These are phyloP conservation scores for Pediacus dermestoides DNA, from an alignment of 2,888 invertebrate species.

Conservation along the genomic window DNA sequence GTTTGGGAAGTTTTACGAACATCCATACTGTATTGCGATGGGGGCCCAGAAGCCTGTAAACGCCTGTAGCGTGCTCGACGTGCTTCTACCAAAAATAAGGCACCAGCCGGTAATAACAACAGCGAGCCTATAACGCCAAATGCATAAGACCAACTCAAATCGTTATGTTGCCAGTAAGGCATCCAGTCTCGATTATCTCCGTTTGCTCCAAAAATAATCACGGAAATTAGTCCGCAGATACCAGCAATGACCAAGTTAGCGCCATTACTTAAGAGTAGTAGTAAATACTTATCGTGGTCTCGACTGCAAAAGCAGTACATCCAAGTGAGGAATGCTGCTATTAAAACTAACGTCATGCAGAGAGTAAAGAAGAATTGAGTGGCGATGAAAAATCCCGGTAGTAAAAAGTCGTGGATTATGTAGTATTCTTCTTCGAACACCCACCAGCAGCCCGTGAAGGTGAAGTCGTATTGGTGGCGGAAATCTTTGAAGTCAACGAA, in stretches of 20 bases:
- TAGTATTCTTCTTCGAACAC: constrained; percentile 96
- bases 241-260: constrained; percentile 70
- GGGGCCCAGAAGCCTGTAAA: constrained; percentile 65
- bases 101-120: constrained; percentile 70
- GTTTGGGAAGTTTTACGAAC: constrained; percentile 63
- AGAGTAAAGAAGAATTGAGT: constrained; percentile 93
- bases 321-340: constrained; percentile 70
- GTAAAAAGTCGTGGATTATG: constrained; percentile 83
- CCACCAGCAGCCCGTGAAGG: constrained; percentile 91
- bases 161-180: constrained; percentile 95
- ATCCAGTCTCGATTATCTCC: constrained; percentile 93
- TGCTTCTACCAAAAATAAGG: constrained; percentile 79
- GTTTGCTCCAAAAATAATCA: constrained; percentile 83
- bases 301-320: constrained; percentile 71
- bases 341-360: constrained; percentile 74
- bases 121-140: constrained; percentile 78
- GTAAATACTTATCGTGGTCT: constrained; percentile 72
- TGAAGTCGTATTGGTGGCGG: constrained; percentile 78
- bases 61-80: constrained; percentile 72
- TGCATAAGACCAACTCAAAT: constrained; percentile 91
- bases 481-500: constrained; percentile 85
- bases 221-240: constrained; percentile 76
- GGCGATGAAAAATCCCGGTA: constrained; percentile 88
- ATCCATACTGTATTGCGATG: constrained; percentile 63
- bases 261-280: constrained; percentile 71